A percentile compares a stretch with the other conserved stretches of the same genome.
These are phyloP conservation scores for Eublepharis macularius DNA, from an alignment of 2,113 vertebrate genomes.

Conservation along the genomic window DNA sequence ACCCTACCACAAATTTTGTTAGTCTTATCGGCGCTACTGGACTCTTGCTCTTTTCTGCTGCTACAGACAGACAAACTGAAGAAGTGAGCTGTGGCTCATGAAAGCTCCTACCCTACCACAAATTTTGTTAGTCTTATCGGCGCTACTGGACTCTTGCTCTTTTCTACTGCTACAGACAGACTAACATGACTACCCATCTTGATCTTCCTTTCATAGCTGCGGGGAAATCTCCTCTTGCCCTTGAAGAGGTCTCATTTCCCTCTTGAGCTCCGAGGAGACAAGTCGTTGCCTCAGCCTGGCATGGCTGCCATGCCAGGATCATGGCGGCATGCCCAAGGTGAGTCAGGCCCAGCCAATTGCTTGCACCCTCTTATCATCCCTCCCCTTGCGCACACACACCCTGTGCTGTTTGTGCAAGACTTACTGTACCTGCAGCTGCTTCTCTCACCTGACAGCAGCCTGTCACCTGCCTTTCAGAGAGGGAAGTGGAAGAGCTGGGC, in stretches of 20 bases:
- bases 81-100: too few species aligned
- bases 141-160: too few species aligned
- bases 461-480: neutral
- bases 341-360: neutral
- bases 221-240: neutral
- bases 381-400: neutral
- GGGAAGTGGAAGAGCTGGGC: neutral
- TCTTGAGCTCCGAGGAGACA: fast-evolving
- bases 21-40: too few species aligned
- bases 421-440: neutral
- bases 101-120: too few species aligned
- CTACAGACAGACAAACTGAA: too few species aligned
- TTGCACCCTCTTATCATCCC: fast-evolving
- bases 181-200: too few species aligned
- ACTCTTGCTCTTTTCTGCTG: too few species aligned
- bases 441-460: too few species aligned
- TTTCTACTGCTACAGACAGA: too few species aligned
- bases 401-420: neutral
- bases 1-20: too few species aligned
- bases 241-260: fast-evolving
- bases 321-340: fast-evolving
- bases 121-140: too few species aligned
- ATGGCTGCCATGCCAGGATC: fast-evolving
- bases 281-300: fast-evolving
- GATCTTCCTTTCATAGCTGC: neutral